These are phyloP conservation scores for Fregata magnificens DNA, from an alignment of 2,113 vertebrate genomes.

Conservation along the genomic window DNA sequence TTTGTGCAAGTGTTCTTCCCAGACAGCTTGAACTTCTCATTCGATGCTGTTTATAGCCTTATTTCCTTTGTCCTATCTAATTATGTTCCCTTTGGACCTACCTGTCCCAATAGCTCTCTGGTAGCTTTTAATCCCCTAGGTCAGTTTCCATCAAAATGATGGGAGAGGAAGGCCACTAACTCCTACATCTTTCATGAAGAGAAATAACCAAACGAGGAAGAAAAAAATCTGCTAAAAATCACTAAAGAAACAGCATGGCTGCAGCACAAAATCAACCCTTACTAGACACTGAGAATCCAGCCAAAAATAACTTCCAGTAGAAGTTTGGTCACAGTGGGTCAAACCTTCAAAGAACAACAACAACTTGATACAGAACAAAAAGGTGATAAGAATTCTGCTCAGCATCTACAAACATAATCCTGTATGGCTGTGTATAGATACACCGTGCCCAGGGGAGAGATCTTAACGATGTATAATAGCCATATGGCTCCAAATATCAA, in stretches of 20 bases:
- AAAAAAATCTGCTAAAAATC: background rate
- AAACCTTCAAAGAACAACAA: background rate
- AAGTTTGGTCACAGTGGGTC: background rate
- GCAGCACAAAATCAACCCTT: background rate
- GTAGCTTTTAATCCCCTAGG: background rate
- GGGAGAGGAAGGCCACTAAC: background rate
- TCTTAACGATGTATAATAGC: background rate
- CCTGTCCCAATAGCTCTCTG: background rate
- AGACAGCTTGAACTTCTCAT: background rate
- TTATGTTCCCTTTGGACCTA: background rate
- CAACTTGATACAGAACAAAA: background rate
- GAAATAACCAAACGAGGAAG: background rate
- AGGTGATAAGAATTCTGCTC: background rate
- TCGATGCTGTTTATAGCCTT: background rate
- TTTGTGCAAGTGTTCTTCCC: background rate
- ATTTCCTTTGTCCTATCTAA: background rate
- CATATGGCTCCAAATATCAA: background rate
- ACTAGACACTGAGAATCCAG: background rate
- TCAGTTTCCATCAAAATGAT: background rate
- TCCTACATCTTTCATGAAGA: background rate
- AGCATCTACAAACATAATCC: background rate
- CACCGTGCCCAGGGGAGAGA: background rate
- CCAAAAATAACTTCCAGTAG: conserved; percentile 6
- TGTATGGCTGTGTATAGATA: background rate
- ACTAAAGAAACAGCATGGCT: background rate